Conservation (phyloP, 1,140 invertebrate species). For the Thaumatotibia leucotreta region DNA sequence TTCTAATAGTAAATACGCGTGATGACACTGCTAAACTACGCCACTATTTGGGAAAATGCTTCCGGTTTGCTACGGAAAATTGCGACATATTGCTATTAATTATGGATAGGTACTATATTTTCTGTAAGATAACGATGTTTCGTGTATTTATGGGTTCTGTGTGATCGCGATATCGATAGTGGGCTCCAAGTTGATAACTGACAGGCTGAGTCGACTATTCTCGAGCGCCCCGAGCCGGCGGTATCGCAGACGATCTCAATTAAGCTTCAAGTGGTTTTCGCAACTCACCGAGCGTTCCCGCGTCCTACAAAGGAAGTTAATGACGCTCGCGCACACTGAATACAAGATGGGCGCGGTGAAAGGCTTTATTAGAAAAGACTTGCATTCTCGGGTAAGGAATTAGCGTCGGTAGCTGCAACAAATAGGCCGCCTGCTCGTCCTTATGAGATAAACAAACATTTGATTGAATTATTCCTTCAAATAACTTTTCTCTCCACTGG, state of each 20-base stretch:
- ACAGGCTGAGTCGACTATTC: constrained; percentile 30
- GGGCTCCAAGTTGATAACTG: constrained; percentile 29
- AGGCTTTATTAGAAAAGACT: constrained; percentile 47
- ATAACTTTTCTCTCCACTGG: too few relatives aligned
- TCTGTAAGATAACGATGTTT: background rate
- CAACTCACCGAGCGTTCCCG: constrained; percentile 42
- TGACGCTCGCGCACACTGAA: constrained; percentile 46
- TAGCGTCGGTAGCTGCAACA: constrained; percentile 24
- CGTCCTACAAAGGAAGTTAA: constrained; percentile 53
- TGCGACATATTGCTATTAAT: background rate
- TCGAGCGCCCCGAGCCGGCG: constrained; percentile 15
- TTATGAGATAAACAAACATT: background rate
- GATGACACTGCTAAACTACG: constrained; percentile 9
- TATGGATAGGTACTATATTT: background rate
- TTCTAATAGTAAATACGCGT: background rate
- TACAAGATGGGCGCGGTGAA: constrained; percentile 38
- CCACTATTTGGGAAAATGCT: background rate
- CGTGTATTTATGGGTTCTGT: background rate
- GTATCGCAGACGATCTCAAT: constrained; percentile 46
- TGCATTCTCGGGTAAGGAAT: constrained; percentile 32
- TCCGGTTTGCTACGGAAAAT: background rate
- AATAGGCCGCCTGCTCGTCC: background rate
- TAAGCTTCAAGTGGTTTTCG: constrained; percentile 51
- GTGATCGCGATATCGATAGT: constrained; percentile 11
- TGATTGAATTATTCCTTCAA: background rate